These are phyloP conservation scores for Dimorphilus gyrociliatus DNA, from an alignment of 2,888 invertebrate species.

Conservation along the genomic window DNA sequence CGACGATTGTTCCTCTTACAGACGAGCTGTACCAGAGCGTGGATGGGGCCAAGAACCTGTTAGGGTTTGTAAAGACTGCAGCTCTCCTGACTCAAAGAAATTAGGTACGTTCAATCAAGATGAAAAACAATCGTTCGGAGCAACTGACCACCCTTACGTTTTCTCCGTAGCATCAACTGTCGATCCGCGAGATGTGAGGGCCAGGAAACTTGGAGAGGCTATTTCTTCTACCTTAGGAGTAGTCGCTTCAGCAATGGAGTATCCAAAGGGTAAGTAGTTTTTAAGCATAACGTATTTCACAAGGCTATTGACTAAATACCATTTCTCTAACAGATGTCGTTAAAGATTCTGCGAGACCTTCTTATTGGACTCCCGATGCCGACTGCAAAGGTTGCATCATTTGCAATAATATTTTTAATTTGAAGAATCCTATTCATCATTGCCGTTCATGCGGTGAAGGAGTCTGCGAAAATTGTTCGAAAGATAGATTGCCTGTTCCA, in stretches of 20 bases:
- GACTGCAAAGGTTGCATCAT: conserved; percentile 51
- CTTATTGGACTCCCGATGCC: conserved; percentile 63
- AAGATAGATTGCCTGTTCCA: conserved; percentile 33
- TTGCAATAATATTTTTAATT: conserved; percentile 47
- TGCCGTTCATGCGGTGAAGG: conserved; percentile 56
- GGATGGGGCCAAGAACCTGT: conserved; percentile 53
- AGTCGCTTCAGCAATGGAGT: conserved; percentile 53
- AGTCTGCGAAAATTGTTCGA: conserved; percentile 46
- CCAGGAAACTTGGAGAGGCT: conserved; percentile 47
- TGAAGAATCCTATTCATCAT: conserved; percentile 45
- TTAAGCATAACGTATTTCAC: too few relatives aligned
- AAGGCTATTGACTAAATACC: too few relatives aligned
- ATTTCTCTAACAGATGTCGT: conserved; percentile 31
- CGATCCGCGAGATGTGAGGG: conserved; percentile 19
- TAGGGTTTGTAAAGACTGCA: conserved; percentile 57
- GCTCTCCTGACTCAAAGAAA: conserved; percentile 13
- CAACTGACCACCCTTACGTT: too few relatives aligned
- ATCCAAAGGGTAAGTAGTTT: conserved; percentile 54
- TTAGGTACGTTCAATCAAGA: conserved; percentile 1
- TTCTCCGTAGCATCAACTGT: too few relatives aligned
- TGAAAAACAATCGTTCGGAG: conserved; percentile 1
- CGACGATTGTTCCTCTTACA: conserved; percentile 51
- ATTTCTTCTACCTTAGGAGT: conserved; percentile 54
- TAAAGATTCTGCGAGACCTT: conserved; percentile 56
- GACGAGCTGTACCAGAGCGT: conserved; percentile 51